Evolutionary conservation across 2,888 invertebrate species (phyloP).

Genomic region (Tiphia femorata): DNA sequence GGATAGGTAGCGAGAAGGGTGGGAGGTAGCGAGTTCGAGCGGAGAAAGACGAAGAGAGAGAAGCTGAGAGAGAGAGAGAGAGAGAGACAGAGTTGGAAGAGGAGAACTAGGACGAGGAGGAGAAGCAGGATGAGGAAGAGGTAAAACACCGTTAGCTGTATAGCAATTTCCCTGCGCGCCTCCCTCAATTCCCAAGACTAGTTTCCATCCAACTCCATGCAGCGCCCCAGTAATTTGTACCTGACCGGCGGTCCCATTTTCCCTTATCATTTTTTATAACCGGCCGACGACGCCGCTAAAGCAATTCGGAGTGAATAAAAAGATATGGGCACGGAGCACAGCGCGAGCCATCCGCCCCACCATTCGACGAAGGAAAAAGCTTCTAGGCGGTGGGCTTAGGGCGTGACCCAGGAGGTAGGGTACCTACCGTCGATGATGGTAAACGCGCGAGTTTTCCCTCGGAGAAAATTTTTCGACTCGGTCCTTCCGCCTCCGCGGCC

Average conservation of each 20-base stretch:
- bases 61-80: constrained; percentile 10
- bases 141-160: constrained; percentile 49
- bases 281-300: constrained; percentile 20
- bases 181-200: constrained; percentile 59
- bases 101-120: constrained; percentile 23
- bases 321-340: constrained; percentile 16
- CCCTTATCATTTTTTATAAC: constrained; percentile 54
- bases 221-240: constrained; percentile 55
- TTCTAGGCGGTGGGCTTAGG: too few relatives aligned
- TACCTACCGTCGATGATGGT: too few relatives aligned
- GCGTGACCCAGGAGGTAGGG: too few relatives aligned
- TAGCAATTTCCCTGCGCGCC: constrained; percentile 53
- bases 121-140: constrained; percentile 15
- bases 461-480: too few relatives aligned
- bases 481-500: too few relatives aligned
- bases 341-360: constrained; percentile 9
- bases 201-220: constrained; percentile 54
- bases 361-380: background rate
- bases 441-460: too few relatives aligned
- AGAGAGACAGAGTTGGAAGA: constrained; percentile 8
- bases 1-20: background rate
- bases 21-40: background rate
- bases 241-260: constrained; percentile 43
- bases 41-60: background rate
- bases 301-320: constrained; percentile 35